These are phyloP conservation scores for Tubulanus polymorphus DNA, from an alignment of 2,888 invertebrate species.

Conservation along the genomic window DNA sequence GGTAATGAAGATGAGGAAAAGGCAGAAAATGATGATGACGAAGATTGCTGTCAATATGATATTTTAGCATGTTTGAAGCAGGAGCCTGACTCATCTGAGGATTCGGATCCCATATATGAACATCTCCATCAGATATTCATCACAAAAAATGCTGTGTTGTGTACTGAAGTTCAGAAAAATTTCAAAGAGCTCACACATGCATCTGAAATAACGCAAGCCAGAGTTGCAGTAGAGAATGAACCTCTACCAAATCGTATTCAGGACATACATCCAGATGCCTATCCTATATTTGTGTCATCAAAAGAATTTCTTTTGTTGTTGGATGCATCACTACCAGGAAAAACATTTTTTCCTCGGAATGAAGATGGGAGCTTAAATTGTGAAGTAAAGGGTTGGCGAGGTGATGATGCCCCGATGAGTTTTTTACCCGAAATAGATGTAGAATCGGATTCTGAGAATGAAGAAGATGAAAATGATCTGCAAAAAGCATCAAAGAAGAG, in stretches of 20 bases:
- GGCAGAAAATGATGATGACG: background rate
- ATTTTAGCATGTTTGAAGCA: background rate
- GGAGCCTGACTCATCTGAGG: background rate
- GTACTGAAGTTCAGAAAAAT: constrained; percentile 40
- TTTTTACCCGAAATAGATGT: constrained; percentile 23
- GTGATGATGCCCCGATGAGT: constrained; percentile 21
- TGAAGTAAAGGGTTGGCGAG: constrained; percentile 25
- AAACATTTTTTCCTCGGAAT: constrained; percentile 35
- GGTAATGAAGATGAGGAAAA: constrained; percentile 8
- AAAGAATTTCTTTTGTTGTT: constrained; percentile 36
- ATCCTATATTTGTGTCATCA: constrained; percentile 39
- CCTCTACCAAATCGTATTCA: constrained; percentile 16
- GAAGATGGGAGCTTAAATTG: constrained; percentile 31
- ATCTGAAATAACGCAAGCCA: constrained; percentile 21
- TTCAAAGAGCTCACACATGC: constrained; percentile 37
- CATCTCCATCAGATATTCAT: constrained; percentile 32
- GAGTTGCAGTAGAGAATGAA: constrained; percentile 16
- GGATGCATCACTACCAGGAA: constrained; percentile 33
- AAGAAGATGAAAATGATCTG: constrained; percentile 14
- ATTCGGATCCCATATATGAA: constrained; percentile 6
- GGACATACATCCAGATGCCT: constrained; percentile 11
- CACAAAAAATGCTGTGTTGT: constrained; percentile 41
- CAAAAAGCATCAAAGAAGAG: constrained; percentile 5
- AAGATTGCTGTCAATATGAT: background rate
- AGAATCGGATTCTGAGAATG: constrained; percentile 26